Evolutionary conservation across 2,113 vertebrate genomes (phyloP).

Genomic region (human): DNA sequence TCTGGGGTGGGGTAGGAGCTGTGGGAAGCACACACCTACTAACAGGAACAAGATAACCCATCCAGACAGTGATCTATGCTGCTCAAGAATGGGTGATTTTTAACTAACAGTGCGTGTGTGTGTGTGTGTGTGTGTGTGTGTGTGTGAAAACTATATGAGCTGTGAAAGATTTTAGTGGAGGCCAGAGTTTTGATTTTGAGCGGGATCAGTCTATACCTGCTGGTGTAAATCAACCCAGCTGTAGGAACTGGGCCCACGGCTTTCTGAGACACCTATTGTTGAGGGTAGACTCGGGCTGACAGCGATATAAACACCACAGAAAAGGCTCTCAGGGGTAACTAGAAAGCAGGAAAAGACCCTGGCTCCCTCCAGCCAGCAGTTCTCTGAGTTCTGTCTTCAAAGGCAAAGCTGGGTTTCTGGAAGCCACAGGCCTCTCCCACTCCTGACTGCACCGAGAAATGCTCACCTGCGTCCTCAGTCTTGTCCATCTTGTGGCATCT

Average conservation of each 20-base stretch:
- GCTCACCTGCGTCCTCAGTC: not conserved
- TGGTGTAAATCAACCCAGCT: conserved; percentile 46
- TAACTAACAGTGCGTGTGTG: not conserved
- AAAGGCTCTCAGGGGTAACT: conserved; percentile 41
- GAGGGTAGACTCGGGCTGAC: not conserved
- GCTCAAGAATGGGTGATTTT: not conserved
- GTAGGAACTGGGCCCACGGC: not conserved
- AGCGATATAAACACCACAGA: conserved; percentile 41
- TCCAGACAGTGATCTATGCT: not conserved
- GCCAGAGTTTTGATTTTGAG: not conserved
- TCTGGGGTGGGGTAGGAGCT: not conserved
- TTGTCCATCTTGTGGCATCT: not conserved
- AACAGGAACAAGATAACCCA: not conserved
- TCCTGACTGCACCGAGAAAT: not conserved
- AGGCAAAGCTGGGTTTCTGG: not conserved
- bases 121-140: not conserved
- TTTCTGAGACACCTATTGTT: conserved; percentile 55
- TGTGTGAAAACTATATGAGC: conserved; percentile 20
- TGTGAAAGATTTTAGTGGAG: conserved; percentile 25
- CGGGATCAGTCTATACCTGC: conserved; percentile 36
- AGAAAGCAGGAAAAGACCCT: not conserved
- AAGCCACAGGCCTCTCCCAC: not conserved
- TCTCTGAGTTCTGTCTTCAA: not conserved
- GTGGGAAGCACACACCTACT: not conserved
- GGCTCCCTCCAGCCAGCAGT: not conserved